phyloP scores from a whole-genome alignment of 2,113 vertebrate species.

The rat (Rattus norvegicus) region DNA sequence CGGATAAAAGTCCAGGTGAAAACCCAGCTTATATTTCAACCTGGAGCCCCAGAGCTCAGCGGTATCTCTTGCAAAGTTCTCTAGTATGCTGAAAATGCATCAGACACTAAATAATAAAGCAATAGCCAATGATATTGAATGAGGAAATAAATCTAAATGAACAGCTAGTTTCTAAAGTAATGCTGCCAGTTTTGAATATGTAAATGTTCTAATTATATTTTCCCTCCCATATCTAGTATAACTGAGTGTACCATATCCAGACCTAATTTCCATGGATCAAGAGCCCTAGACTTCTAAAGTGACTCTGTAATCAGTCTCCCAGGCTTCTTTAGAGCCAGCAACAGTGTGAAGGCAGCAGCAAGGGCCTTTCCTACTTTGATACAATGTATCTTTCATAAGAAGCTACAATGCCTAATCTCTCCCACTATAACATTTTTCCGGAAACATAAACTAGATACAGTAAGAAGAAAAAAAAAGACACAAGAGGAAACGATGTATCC shows the following conservation, averaged over 20 bases:
- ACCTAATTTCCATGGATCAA: neutral
- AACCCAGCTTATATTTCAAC: neutral
- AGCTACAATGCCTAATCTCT: neutral
- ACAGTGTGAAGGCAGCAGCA: neutral
- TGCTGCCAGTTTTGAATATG: neutral
- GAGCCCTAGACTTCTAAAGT: neutral
- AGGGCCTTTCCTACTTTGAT: neutral
- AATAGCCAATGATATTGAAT: neutral
- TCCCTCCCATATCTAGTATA: neutral
- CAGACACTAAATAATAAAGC: neutral
- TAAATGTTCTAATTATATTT: conserved; percentile 14
- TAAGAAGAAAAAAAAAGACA: neutral
- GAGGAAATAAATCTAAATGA: neutral
- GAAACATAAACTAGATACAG: neutral
- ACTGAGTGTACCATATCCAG: neutral
- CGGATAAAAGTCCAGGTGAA: neutral
- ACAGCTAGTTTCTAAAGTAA: neutral
- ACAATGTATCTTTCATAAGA: conserved; percentile 1
- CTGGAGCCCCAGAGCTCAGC: neutral
- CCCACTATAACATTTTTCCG: neutral
- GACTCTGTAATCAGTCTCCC: neutral
- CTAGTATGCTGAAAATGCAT: neutral
- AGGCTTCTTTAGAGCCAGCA: neutral
- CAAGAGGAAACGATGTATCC: neutral
- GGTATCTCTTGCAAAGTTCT: neutral